A percentile compares a stretch with the other conserved stretches of the same genome.
phyloP scores from a whole-genome alignment of 1,140 invertebrate genomes.

The Hirudo medicinalis region DNA sequence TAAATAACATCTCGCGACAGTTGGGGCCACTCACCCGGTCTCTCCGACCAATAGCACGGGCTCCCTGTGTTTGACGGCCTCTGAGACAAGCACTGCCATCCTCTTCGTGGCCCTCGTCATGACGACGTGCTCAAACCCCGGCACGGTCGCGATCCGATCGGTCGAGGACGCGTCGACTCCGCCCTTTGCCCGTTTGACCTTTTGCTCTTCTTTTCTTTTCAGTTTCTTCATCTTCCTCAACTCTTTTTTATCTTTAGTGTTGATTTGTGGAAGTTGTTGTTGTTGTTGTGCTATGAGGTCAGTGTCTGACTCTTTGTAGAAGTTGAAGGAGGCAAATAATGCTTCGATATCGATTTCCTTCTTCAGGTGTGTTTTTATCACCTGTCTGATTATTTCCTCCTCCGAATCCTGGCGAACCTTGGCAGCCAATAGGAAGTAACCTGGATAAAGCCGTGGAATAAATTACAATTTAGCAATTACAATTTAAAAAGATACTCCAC shows the following conservation, averaged over 20 bases:
- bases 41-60: slow-evolving; percentile 90
- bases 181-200: not conserved
- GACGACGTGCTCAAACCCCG: slow-evolving; percentile 64
- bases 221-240: not conserved
- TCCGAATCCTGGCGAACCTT: slow-evolving; percentile 74
- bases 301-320: not conserved
- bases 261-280: not conserved
- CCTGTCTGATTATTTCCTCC: slow-evolving; percentile 53
- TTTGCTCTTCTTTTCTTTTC: not conserved
- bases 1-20: too few species aligned
- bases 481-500: not conserved
- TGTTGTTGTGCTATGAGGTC: not conserved
- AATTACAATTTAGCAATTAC: too few species aligned
- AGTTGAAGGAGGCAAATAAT: slow-evolving; percentile 55
- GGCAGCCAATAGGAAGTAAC: slow-evolving; percentile 82
- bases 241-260: not conserved
- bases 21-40: slow-evolving; percentile 63
- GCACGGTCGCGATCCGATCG: not conserved
- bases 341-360: slow-evolving; percentile 56
- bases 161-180: not conserved
- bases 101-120: slow-evolving; percentile 84
- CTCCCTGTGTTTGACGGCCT: slow-evolving; percentile 79
- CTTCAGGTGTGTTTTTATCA: slow-evolving; percentile 73
- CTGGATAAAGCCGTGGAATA: slow-evolving; percentile 24
- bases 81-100: slow-evolving; percentile 72